These are phyloP conservation scores for Sylvicola cinctus DNA, from an alignment of 2,888 invertebrate genomes.

Conservation along the genomic window DNA sequence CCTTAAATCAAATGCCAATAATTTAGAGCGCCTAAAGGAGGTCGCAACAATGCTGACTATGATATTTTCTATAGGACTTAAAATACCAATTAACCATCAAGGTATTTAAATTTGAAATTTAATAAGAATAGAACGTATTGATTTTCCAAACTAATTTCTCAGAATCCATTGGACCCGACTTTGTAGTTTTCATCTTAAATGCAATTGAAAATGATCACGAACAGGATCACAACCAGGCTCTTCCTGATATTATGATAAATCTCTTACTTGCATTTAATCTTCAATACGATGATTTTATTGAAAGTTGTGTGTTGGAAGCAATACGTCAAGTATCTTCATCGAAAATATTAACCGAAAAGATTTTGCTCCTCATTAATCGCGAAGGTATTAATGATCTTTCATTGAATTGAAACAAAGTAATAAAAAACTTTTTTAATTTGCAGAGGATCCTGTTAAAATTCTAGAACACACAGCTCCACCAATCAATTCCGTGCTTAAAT, in stretches of 20 bases:
- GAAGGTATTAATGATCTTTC: conserved; percentile 39
- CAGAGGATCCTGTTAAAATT: conserved; percentile 73
- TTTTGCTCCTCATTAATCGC: conserved; percentile 66
- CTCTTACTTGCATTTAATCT: conserved; percentile 75
- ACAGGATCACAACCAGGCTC: conserved; percentile 63
- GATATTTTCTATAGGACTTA: conserved; percentile 78
- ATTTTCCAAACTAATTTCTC: conserved; percentile 14
- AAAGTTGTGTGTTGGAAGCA: conserved; percentile 51
- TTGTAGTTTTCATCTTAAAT: conserved; percentile 59
- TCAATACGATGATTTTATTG: conserved; percentile 48
- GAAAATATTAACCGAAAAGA: conserved; percentile 79
- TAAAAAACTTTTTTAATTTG: conserved; percentile 10
- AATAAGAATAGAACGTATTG: background rate
- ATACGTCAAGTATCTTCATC: conserved; percentile 48
- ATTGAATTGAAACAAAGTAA: background rate
- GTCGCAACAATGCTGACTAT: conserved; percentile 68
- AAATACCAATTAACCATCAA: conserved; percentile 72
- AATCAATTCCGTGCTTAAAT: conserved; percentile 69
- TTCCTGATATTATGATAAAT: conserved; percentile 67
- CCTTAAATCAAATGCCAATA: conserved; percentile 58
- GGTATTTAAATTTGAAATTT: conserved; percentile 36
- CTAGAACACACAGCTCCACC: conserved; percentile 65
- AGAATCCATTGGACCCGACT: conserved; percentile 72
- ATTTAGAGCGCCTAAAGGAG: conserved; percentile 60
- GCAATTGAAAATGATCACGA: conserved; percentile 63